Conservation (phyloP, 35 echinoderm and acorn worm species). For the Hemicentrotus pulcherrimus region DNA sequence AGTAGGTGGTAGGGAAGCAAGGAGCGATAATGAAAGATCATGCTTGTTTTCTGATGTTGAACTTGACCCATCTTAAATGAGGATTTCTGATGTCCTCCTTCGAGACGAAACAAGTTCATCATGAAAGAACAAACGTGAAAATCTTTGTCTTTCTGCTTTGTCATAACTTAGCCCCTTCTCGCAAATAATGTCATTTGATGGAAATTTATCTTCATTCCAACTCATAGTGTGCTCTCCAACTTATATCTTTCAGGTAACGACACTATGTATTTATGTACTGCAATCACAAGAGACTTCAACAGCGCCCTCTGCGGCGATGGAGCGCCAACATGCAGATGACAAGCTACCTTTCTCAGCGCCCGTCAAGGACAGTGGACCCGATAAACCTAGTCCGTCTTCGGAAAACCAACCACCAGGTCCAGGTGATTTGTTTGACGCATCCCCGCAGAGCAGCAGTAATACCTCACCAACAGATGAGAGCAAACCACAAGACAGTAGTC, state of each 20-base stretch:
- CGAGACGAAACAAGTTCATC: no score
- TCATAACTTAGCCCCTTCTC: no score
- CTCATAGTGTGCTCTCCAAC: not conserved
- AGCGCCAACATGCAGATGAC: not conserved
- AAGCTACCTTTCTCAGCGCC: not conserved
- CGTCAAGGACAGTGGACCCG: not conserved
- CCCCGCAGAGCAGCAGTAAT: slow-evolving; percentile 7
- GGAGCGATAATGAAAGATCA: no score
- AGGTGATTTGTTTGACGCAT: not conserved
- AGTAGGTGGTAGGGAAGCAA: no score
- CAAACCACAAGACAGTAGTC: slow-evolving; percentile 32
- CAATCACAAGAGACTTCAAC: not conserved
- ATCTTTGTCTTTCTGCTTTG: no score
- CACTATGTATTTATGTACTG: slow-evolving; percentile 13
- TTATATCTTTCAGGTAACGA: slow-evolving; percentile 1
- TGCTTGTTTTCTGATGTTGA: no score
- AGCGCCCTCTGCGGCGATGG: slow-evolving; percentile 40
- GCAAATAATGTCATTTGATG: not conserved
- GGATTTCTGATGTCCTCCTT: no score
- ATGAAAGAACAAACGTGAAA: no score
- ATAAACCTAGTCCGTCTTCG: not conserved
- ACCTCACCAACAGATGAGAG: not conserved
- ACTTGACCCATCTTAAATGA: no score
- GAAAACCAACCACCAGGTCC: not conserved
- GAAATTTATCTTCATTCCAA: not conserved